Base-by-base conservation (phyloP, 2,888 invertebrate species). In the Agriopis marginaria region DNA sequence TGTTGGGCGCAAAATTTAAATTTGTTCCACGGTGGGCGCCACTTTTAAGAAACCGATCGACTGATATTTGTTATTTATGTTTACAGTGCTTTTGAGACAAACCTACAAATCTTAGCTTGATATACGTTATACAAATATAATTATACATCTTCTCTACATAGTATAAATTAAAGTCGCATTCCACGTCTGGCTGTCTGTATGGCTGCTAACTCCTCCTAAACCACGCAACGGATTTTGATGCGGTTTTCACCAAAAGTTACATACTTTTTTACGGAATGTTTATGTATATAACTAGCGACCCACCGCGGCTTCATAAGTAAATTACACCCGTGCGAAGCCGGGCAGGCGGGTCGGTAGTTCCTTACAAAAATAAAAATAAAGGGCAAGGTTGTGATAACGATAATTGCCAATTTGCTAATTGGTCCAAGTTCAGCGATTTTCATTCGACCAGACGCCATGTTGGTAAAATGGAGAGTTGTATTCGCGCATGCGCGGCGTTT, bases 381-480 rank as follows among this genome's bases (percentile, higher is more conserved):
- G 64, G 65, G 9, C 73, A 74, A 75, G 63, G 71, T 75, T 49
- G 44, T 14, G 59, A 68, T 65, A 64, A 71, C 72, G 73, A 72
- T 72, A 89, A 89, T 87, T 87, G 85, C 72, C 86, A 84, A 86
- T 86, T 84, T 76, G 76, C 75, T 71, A 83, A 84, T 85, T 84
- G 80, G 73, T 75, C 67, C 45, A 66, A 73, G 63, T 54, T 68
- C 68, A 71, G 71, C 77, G 77, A 72, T 71, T 75, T 80, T 70
- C 64, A 74, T 73, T 79, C 72, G 67, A 54, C 51, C 74, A 75
- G 83, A 74, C 88, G 87, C 88, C 88, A 92, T 92, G 93, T 79
- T 86, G 81, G 77, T 82, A 91, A 89, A 85, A 93, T 93, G 93
- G 87, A 82, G 84, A 86, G 78, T 74, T 82, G 79, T 75, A 86